Base-by-base conservation (phyloP, 2,888 invertebrate genomes). In the Parelbella ahira region DNA sequence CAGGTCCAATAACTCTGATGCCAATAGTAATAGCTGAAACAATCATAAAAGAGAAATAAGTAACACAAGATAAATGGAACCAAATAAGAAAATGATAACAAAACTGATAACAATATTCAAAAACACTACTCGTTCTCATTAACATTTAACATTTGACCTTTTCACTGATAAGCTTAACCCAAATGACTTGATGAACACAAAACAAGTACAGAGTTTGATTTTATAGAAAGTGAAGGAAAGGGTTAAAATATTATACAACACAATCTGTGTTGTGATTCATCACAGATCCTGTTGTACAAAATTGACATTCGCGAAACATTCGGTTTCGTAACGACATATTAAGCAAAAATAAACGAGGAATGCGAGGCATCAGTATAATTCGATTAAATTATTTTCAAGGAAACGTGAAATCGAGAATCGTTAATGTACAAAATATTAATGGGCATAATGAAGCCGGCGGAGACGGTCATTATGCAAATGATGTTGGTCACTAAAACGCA, bases 1-100 rank as follows among this genome's bases (percentile, higher is more conserved):
- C 96, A 0, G 97, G 97, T 0, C 97, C 97, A 44, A 97, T 89
- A 47, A 97, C 97, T 49, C 96, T 89, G 37, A 96, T 95, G 37
- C 97, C 97, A 61, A 97, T 97, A 12, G 97, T 97, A 52, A 97
- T 96, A 8, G 96, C 96, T 94, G 88, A 52, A 54, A 70, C 57
- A 69, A 73, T 50, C 18, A 36, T 50, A 54, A 51, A 19, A 4
- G 15, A 4, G 15, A 15, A 15, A 15, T 15, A 4, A 15, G 4
- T 15, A 15, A 15, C n/a, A n/a, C n/a, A 15, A 15, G 15, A 15
- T 15, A 15, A 15, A 4, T 15, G 15, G 2, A 15, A 15, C 15
- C 15, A 15, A 3, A 15, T 3, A 15, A 5, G 11, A 25, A 25
- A 6, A 25, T 9, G n/a, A 4, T 25, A 25, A 2, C n/a, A 6